Percentiles rank a stretch among this genome's conserved stretches.
phyloP scores from a whole-genome alignment of 2,113 vertebrate species.

The Picathartes gymnocephalus region DNA sequence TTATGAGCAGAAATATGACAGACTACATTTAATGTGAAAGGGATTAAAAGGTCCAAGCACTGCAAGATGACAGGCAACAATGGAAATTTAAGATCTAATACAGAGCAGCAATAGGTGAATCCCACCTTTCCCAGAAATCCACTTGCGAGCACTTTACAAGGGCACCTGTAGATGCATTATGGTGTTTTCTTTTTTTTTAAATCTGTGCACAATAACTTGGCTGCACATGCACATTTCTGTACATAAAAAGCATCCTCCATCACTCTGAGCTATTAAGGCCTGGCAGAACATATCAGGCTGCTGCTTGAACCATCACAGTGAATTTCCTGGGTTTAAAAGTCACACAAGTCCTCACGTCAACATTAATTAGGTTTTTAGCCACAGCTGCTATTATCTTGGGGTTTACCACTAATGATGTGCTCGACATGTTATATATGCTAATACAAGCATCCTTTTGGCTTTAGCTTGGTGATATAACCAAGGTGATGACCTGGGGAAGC shows the following conservation, averaged over 20 bases:
- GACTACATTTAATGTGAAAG: not conserved
- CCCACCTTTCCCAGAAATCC: not conserved
- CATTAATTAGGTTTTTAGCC: not conserved
- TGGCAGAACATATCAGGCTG: not conserved
- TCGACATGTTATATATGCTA: not conserved
- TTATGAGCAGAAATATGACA: not conserved
- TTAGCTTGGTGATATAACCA: not conserved
- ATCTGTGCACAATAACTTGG: not conserved
- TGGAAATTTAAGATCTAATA: not conserved
- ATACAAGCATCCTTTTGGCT: not conserved
- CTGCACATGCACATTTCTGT: not conserved
- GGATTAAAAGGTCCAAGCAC: not conserved
- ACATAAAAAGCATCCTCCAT: not conserved
- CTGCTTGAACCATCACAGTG: not conserved
- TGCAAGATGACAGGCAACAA: not conserved
- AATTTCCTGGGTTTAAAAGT: not conserved
- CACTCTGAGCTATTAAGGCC: not conserved
- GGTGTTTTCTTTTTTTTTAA: not conserved
- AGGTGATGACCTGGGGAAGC: not conserved
- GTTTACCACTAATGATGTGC: not conserved
- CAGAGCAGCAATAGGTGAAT: not conserved
- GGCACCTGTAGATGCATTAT: not conserved
- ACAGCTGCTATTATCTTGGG: not conserved
- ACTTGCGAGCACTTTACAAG: not conserved
- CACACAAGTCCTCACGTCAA: not conserved